A percentile compares a stretch with the other conserved stretches of the same genome.
Evolutionary conservation across 35 echinoderm and acorn worm species (phyloP).

Genomic region (Ophiothrix spiculata): DNA sequence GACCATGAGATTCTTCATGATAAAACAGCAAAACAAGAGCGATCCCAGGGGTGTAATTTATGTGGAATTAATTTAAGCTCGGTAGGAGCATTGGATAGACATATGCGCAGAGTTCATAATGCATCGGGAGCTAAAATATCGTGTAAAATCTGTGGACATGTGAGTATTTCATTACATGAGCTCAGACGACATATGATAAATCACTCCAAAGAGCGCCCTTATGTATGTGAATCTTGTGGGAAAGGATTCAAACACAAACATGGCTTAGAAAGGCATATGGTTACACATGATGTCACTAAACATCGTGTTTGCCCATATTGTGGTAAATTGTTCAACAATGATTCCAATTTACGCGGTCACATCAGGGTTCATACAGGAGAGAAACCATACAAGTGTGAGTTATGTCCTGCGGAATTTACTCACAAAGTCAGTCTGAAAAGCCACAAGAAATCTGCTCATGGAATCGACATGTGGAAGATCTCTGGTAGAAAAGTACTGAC

Average conservation of each 20-base stretch:
- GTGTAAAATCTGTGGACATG: background rate
- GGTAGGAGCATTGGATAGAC: background rate
- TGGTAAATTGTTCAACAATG: constrained; percentile 1
- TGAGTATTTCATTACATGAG: background rate
- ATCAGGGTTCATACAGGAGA: constrained; percentile 47
- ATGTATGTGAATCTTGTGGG: background rate
- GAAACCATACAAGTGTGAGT: constrained; percentile 52
- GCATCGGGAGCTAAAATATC: background rate
- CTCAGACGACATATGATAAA: background rate
- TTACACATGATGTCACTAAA: constrained; percentile 18
- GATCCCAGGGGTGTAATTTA: background rate
- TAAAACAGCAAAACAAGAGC: background rate
- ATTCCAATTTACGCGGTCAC: constrained; percentile 16
- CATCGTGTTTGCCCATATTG: constrained; percentile 25
- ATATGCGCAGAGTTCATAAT: background rate
- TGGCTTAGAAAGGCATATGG: constrained; percentile 16
- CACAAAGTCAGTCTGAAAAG: constrained; percentile 45
- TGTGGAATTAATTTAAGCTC: background rate
- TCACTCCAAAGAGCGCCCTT: background rate
- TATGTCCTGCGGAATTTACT: constrained; percentile 30
- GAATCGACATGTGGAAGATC: constrained; percentile 27
- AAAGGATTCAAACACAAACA: background rate
- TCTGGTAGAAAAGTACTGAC: no score
- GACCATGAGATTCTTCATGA: background rate
- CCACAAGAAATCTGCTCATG: constrained; percentile 42